Percentiles rank a stretch among this genome's conserved stretches.
Evolutionary conservation across 2,113 vertebrate genomes (phyloP).

Genomic region (Labeo rohita): DNA sequence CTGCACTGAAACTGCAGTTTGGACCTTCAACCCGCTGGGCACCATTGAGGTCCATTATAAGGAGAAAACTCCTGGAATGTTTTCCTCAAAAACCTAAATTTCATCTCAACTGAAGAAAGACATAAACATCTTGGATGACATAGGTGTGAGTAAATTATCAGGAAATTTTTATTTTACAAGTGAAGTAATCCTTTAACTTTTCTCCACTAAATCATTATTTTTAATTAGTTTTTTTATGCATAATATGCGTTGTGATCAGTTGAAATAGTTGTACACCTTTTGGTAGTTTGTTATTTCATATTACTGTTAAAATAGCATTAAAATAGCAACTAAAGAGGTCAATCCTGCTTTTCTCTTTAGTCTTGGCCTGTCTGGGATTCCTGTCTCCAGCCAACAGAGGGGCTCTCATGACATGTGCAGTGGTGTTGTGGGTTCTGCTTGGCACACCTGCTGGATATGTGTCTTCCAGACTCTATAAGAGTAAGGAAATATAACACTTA

Average conservation of each 20-base stretch:
- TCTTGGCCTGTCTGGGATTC: constrained; percentile 97
- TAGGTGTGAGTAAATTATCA: too few species aligned
- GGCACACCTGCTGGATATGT: constrained; percentile 97
- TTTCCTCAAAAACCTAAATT: too few species aligned
- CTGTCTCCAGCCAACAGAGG: constrained; percentile 97
- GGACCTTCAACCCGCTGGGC: too few species aligned
- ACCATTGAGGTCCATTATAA: too few species aligned
- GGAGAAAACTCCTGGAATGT: too few species aligned
- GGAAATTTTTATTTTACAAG: too few species aligned
- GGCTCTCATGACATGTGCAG: constrained; percentile 97
- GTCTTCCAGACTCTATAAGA: constrained; percentile 85
- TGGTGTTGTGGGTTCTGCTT: constrained; percentile 95
- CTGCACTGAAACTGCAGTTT: too few species aligned
- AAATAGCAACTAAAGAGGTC: background rate
- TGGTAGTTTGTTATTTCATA: background rate
- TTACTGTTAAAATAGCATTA: background rate
- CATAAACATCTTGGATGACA: too few species aligned
- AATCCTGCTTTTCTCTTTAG: constrained; percentile 66
- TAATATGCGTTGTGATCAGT: background rate
- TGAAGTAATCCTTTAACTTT: background rate
- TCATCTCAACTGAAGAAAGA: too few species aligned
- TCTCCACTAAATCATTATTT: background rate
- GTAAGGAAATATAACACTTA: constrained; percentile 61
- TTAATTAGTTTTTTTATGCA: background rate
- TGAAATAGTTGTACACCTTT: background rate